Evolutionary conservation across 2,888 invertebrate species (phyloP).

Genomic region (Lymantria monacha): DNA sequence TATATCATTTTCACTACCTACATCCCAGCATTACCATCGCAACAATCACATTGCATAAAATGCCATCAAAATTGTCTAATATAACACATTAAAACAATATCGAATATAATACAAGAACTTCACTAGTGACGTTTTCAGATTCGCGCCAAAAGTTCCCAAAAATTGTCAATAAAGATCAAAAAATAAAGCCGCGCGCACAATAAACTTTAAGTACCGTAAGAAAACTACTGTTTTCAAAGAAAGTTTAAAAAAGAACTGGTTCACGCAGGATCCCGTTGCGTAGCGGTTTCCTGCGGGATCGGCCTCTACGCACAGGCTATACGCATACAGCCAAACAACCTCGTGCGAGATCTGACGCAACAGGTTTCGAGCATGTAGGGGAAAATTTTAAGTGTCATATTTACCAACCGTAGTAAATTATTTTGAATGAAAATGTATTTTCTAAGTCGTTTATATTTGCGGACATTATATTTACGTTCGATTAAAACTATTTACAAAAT

Average conservation of each 20-base stretch:
- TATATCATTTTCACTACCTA: no score
- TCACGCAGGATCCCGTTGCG: conserved; percentile 66
- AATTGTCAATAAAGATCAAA: conserved; percentile 1
- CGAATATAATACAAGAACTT: no score
- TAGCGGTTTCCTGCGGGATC: conserved; percentile 32
- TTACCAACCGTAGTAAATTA: background rate
- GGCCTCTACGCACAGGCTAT: conserved; percentile 25
- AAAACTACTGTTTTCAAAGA: conserved; percentile 26
- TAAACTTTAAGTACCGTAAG: conserved; percentile 5
- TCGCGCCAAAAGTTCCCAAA: no score
- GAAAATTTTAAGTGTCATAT: conserved; percentile 1
- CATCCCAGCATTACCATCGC: no score
- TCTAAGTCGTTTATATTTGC: no score
- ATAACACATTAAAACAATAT: no score
- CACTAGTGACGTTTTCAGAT: no score
- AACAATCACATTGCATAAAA: no score
- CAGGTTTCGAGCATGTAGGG: conserved; percentile 19
- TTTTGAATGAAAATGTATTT: no score
- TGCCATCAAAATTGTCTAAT: no score
- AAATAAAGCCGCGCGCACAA: conserved; percentile 12
- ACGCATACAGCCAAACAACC: conserved; percentile 10
- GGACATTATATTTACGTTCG: no score
- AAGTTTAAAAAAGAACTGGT: conserved; percentile 32
- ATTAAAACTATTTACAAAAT: no score
- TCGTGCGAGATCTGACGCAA: conserved; percentile 8